Base-by-base conservation (phyloP, 2,797 vertebrate species). In the Ispidina picta region DNA sequence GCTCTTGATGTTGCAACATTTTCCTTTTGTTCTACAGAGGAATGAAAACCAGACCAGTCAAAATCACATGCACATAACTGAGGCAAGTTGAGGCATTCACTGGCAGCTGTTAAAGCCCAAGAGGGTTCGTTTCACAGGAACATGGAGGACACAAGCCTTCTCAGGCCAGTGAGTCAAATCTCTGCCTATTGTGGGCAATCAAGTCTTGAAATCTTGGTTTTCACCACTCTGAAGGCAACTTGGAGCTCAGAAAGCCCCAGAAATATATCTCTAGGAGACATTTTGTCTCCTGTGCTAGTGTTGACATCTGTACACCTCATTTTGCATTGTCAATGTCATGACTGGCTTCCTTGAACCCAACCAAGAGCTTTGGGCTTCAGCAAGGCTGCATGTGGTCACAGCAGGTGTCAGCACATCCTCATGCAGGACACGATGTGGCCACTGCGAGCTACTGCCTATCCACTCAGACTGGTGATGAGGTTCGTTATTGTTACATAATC, bases 381-480 rank as follows among this genome's bases (percentile, higher is more conserved):
- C 4, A 0, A 41, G 78, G 59, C 33, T 64, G 25, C 28, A 35
- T 69, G 82, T 73, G 83, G 48, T 66, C 46, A 9, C 81, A 82
- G 78, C 65, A 39, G 77, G 76, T 8, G 1, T 25, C 25, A 41
- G 62, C 31, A 51, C 29, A 12, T 56, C 63, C 54, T 51, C 1
- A 1, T 1, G 1, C 26, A 33, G 63, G 51, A 43, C 0, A 15
- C 51, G 68, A 13, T 73, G 80, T 29, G 66, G 51, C n/a, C 1
- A 3, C 80, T 63, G 60, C 0, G 1, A 63, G 63, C 66, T 69
- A 2, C 2, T 21, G 51, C 35, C 41, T 43, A 0, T 20, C 60
- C 14, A 1, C 33, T 35, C 3, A 0, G 33, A 26, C 22, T 0
- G 0, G 25, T 21, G 66, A 46, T 17, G 33, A 35, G 62, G 33